Base-by-base conservation (phyloP, 2,888 invertebrate genomes). In the Agrotis segetum region DNA sequence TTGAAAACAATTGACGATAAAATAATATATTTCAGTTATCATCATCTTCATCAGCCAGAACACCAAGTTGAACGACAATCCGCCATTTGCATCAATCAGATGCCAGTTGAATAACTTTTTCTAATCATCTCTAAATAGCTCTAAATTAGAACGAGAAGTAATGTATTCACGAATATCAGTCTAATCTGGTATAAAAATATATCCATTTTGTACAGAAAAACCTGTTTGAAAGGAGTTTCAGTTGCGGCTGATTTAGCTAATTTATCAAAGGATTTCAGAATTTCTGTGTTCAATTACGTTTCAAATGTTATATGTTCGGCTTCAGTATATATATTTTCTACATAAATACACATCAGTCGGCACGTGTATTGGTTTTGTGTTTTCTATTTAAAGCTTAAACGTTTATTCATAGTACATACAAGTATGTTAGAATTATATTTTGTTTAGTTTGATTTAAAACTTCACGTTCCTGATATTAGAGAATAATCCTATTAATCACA, bases 181-280 rank as follows among this genome's bases (percentile, higher is more conserved):
- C 0, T 11, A 17, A 14, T 21, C 16, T 24, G 40, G 17, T 34
- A 13, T 44, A 44, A 21, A 29, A n/a, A n/a, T n/a, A 47, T 46
- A 19, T 1, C 13, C 14, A 47, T n/a, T 40, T 1, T 4, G 14
- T 44, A 16, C n/a, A 19, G 21, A 16, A 52, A 21, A 19, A 21
- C 6, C 3, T 46, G n/a, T 16, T 3, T 17, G 3, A 40, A 29
- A 24, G 4, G 7, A 40, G 7, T 17, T 74, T n/a, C 4, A 47
- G 9, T 21, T 62, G 24, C 4, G 14, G 14, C 29, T 71, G 34
- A 53, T 29, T 29, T 75, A 47, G 2, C 14, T 55, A 29, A 66
- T 49, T 9, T 24, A 16, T 73, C 13, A 29, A 50, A 70, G 53
- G 14, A 13, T 29, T n/a, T 21, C 17, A 29, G 46, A 40, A 40